Percentiles rank a stretch among this genome's conserved stretches.
These are phyloP conservation scores for Thymelicus sylvestris DNA, from an alignment of 2,888 invertebrate genomes.

Conservation along the genomic window DNA sequence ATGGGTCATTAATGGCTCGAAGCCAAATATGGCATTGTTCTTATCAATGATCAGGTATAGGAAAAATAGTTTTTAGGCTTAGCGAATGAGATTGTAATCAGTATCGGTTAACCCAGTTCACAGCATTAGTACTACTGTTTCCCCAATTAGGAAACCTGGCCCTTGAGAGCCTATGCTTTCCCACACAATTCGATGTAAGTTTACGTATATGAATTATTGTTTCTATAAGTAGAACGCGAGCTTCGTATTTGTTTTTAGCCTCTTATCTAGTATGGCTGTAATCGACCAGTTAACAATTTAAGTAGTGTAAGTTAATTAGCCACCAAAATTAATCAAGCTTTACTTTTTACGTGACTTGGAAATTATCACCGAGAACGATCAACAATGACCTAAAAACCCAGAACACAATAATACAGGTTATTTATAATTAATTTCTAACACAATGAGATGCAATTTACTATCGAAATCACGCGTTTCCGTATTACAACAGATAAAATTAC, in stretches of 20 bases:
- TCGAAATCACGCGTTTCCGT: background rate
- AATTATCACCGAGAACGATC: constrained; percentile 1
- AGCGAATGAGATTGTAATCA: background rate
- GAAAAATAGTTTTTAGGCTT: too few species aligned
- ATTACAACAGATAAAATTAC: background rate
- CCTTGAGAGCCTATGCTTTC: constrained; percentile 24
- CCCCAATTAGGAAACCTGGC: constrained; percentile 26
- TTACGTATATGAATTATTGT: background rate
- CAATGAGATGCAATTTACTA: background rate
- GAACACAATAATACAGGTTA: background rate
- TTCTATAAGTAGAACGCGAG: background rate
- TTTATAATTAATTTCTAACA: background rate
- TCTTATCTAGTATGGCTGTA: too few species aligned
- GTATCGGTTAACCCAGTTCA: constrained; percentile 15
- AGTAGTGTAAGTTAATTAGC: background rate
- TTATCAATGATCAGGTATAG: too few species aligned
- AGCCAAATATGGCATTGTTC: too few species aligned
- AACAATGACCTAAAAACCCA: background rate
- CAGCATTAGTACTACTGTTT: constrained; percentile 5
- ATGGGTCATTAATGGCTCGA: too few species aligned
- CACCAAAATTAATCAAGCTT: background rate
- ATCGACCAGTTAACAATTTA: too few species aligned
- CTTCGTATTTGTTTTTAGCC: background rate
- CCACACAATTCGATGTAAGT: constrained; percentile 14
- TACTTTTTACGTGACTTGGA: background rate